Base-by-base conservation (phyloP, 2,797 vertebrate species). In the Poeciliopsis paucimaculata region DNA sequence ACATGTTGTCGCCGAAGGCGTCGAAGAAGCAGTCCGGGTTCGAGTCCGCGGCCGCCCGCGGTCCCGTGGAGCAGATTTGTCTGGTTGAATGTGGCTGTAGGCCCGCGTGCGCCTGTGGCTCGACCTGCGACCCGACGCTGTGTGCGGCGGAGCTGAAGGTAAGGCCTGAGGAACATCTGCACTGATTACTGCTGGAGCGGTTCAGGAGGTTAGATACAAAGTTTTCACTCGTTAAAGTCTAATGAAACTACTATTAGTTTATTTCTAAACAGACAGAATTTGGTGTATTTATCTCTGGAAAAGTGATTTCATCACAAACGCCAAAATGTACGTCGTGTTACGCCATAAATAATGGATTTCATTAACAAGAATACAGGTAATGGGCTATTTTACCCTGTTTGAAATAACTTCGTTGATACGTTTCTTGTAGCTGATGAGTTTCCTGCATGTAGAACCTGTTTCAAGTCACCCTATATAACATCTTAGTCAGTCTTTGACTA, bases 51-150 rank as follows among this genome's bases (percentile, higher is more conserved):
- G 9, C 75, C 2, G 1, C 80, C 31, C 43, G 1, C 15, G 78
- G 53, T 13, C 18, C 60, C 3, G 79, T 9, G 72, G 95, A 95
- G 78, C 89, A 94, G 76, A 91, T 95, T 13, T 73, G 89, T 15
- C 91, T 95, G 95, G 91, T 89, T 1, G 91, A 93, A 7, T 91
- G 94, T 43, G 80, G 23, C 70, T 83, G 83, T 11, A 8, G 64
- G 41, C 75, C 75, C 45, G 75, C 36, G 1, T 91, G 94, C 57
- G 77, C 18, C 70, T 84, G 84, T 6, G 5, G 72, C 0, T 62
- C 75, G 26, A 80, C n/a, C 75, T 83, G 72, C 89, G 77, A n/a
- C 77, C 1, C 16, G 79, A 75, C 7, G 2, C 16, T 0, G 20
- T 31, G 83, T 0, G 31, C 72, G 20, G 39, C 49, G 0, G n/a